A percentile compares a stretch with the other conserved stretches of the same genome.
Conservation (phyloP, 2,113 vertebrate species). For the Colinus virginianus region DNA sequence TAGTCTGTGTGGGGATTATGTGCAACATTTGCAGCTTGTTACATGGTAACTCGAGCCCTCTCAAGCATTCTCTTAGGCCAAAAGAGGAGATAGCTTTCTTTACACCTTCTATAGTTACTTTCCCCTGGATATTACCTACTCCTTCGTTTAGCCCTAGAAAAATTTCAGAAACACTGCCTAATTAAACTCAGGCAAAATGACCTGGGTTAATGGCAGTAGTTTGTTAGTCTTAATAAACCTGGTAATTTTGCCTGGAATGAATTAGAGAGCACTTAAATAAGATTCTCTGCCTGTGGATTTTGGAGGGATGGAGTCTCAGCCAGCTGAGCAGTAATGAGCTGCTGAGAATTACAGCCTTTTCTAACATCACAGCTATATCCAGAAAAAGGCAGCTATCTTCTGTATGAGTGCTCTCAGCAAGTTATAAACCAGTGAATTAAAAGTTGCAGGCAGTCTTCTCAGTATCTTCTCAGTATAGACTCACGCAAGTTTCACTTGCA, state of each 20-base stretch:
- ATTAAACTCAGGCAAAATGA: neutral
- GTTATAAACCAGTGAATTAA: neutral
- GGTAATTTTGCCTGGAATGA: neutral
- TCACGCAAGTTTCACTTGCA: neutral
- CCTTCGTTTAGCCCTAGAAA: neutral
- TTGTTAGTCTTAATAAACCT: neutral
- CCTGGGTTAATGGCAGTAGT: neutral
- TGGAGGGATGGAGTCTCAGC: neutral
- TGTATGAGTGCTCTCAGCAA: neutral
- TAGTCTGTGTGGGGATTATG: neutral
- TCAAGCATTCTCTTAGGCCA: neutral
- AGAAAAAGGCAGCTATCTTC: neutral
- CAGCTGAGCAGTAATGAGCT: neutral
- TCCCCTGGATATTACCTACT: neutral
- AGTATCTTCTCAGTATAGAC: neutral
- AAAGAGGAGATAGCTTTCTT: neutral
- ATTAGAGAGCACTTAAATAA: neutral
- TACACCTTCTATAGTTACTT: neutral
- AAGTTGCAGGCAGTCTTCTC: neutral
- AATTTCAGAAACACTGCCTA: neutral
- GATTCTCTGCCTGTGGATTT: neutral
- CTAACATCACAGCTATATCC: neutral
- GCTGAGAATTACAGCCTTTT: neutral
- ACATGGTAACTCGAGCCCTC: neutral
- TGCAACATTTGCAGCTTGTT: fast-evolving